Percentiles rank a stretch among this genome's conserved stretches.
Evolutionary conservation across 1,140 invertebrate species (phyloP).

Genomic region (Idris sp.): DNA sequence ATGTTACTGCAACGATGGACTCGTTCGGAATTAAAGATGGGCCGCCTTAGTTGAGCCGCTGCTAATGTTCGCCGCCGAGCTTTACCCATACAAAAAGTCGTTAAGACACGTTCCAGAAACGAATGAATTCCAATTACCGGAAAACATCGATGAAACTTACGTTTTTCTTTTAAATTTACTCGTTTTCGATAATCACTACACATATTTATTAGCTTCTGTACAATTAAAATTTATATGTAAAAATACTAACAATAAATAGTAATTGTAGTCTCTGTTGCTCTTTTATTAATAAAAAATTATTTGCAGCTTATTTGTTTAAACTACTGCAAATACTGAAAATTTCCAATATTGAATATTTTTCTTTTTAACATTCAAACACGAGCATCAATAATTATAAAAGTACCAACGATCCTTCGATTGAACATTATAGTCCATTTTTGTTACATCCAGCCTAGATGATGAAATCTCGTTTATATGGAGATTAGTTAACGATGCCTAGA

Average conservation of each 20-base stretch:
- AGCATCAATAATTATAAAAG: conserved; percentile 16
- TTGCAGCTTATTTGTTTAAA: no score
- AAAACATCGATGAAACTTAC: conserved; percentile 17
- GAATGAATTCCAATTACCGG: conserved; percentile 24
- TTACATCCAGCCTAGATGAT: conserved; percentile 20
- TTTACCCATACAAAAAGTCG: conserved; percentile 20
- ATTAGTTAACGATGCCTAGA: conserved; percentile 15
- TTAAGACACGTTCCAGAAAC: conserved; percentile 13
- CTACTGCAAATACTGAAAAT: no score
- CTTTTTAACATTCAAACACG: conserved; percentile 22
- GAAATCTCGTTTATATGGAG: conserved; percentile 34
- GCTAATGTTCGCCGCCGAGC: conserved; percentile 17
- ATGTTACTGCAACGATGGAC: conserved; percentile 26
- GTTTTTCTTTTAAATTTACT: conserved; percentile 12
- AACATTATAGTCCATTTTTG: conserved; percentile 16
- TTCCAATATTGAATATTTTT: no score
- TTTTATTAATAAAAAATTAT: no score
- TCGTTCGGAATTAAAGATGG: conserved; percentile 31
- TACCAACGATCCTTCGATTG: conserved; percentile 9
- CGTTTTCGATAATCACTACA: not conserved
- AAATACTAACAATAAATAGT: no score
- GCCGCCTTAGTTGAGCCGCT: conserved; percentile 10
- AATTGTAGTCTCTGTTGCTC: no score
- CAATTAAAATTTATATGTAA: no score
- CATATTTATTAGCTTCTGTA: no score